phyloP scores from a whole-genome alignment of 2,797 vertebrate species.

The Micromesistius poutassou region DNA sequence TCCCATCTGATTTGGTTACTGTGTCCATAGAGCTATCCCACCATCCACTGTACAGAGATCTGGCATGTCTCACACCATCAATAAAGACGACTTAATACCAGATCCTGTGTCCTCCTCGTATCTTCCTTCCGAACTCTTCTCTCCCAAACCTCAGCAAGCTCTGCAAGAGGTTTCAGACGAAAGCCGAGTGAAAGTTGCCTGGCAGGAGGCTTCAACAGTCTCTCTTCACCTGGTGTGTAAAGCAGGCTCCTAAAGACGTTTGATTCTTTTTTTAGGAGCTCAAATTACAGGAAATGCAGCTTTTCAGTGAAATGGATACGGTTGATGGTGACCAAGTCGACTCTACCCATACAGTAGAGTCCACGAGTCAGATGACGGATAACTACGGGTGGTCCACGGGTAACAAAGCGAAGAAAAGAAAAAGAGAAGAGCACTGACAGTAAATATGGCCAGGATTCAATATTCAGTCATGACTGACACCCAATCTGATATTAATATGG shows the following conservation, averaged over 20 bases:
- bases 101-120: constrained; percentile 17
- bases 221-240: too few relatives aligned
- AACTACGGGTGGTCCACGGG: not conserved
- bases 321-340: not conserved
- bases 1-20: constrained; percentile 40
- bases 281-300: not conserved
- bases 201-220: not conserved
- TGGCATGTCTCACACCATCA: constrained; percentile 78
- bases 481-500: not conserved
- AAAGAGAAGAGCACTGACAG: not conserved
- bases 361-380: not conserved
- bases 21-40: constrained; percentile 60
- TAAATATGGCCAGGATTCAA: not conserved
- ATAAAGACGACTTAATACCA: constrained; percentile 80
- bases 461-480: not conserved
- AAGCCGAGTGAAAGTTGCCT: not conserved
- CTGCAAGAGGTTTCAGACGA: not conserved
- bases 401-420: not conserved
- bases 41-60: constrained; percentile 75
- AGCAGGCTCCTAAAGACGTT: too few relatives aligned
- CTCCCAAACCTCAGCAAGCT: not conserved
- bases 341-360: not conserved
- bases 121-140: not conserved
- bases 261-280: not conserved
- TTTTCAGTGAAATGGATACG: not conserved